These are phyloP conservation scores for Ochotona princeps DNA, from an alignment of 2,113 vertebrate genomes.

Conservation along the genomic window DNA sequence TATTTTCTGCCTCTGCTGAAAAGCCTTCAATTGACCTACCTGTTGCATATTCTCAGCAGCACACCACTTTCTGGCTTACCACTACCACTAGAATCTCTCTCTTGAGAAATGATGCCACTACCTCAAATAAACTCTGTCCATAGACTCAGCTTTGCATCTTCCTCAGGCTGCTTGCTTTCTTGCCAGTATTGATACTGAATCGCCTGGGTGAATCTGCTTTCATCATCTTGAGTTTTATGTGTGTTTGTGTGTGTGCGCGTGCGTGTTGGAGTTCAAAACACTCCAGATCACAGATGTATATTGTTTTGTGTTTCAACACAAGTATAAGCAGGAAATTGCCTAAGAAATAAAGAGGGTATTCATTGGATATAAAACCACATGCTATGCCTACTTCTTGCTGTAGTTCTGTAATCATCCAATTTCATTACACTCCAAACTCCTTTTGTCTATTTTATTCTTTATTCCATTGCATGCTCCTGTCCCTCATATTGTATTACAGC, in stretches of 20 bases:
- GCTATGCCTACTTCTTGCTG: neutral
- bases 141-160: neutral
- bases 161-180: neutral
- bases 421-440: neutral
- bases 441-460: neutral
- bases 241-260: neutral
- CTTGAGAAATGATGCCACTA: neutral
- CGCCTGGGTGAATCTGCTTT: constrained; percentile 51
- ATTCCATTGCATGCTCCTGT: neutral
- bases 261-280: constrained; percentile 27
- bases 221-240: constrained; percentile 23
- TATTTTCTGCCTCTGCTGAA: neutral
- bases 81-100: neutral
- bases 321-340: neutral
- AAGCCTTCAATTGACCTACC: neutral
- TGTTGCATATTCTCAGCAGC: neutral
- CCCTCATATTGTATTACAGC: neutral
- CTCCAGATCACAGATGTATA: neutral
- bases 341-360: neutral
- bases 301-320: constrained; percentile 16
- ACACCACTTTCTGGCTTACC: neutral
- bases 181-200: constrained; percentile 22
- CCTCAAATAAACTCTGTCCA: neutral
- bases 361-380: neutral
- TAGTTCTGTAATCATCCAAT: neutral